phyloP scores from a whole-genome alignment of 2,888 invertebrate genomes.

The Drosophila niveifrons region DNA sequence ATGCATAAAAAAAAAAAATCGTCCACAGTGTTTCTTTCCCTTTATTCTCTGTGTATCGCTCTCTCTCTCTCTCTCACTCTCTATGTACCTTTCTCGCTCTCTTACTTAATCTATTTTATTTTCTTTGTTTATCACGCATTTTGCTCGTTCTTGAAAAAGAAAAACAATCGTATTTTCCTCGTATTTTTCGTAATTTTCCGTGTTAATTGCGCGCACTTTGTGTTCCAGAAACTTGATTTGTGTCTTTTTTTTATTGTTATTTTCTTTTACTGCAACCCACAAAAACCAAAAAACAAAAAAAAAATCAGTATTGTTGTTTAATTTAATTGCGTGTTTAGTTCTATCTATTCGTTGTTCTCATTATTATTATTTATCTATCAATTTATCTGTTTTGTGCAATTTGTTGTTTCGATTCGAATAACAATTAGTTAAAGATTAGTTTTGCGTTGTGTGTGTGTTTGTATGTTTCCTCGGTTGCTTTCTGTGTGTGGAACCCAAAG shows the following conservation, averaged over 20 bases:
- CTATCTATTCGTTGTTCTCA: slow-evolving; percentile 46
- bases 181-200: slow-evolving; percentile 47
- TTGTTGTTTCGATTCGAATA: slow-evolving; percentile 21
- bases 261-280: slow-evolving; percentile 47
- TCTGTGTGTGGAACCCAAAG: slow-evolving; percentile 7
- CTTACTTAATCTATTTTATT: slow-evolving; percentile 24
- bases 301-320: slow-evolving; percentile 38
- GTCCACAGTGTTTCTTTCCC: slow-evolving; percentile 53
- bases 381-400: slow-evolving; percentile 51
- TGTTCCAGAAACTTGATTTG: slow-evolving; percentile 39
- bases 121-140: slow-evolving; percentile 31
- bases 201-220: slow-evolving; percentile 62
- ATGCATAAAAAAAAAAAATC: slow-evolving; percentile 20
- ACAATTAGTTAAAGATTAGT: slow-evolving; percentile 29
- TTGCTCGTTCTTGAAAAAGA: slow-evolving; percentile 36
- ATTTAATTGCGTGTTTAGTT: slow-evolving; percentile 63
- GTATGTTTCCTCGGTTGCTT: slow-evolving; percentile 11
- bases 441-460: slow-evolving; percentile 40
- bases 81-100: slow-evolving; percentile 26
- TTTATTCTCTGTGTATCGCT: slow-evolving; percentile 23
- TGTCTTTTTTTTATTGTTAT: slow-evolving; percentile 11
- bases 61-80: slow-evolving; percentile 21
- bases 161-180: slow-evolving; percentile 22
- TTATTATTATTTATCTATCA: slow-evolving; percentile 48
- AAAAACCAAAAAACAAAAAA: slow-evolving; percentile 13